A percentile compares a stretch with the other conserved stretches of the same genome.
Conservation (phyloP, 1,140 invertebrate species). For the Caerostris darwini region DNA sequence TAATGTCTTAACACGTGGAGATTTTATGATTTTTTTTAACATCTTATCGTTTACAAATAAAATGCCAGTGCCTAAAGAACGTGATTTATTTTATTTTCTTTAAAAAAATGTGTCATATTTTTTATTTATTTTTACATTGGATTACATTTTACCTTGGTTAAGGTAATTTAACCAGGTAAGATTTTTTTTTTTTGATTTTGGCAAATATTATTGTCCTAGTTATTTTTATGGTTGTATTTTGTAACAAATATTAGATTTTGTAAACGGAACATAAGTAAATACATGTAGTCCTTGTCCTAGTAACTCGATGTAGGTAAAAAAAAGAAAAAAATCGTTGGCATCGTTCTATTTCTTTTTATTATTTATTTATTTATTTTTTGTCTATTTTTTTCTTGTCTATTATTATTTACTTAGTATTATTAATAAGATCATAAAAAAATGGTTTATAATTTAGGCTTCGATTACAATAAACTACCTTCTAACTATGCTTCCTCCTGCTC, state of each 20-base stretch:
- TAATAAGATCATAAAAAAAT: too few relatives aligned
- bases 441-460: too few relatives aligned
- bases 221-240: neutral
- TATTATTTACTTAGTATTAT: too few relatives aligned
- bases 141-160: neutral
- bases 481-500: too few relatives aligned
- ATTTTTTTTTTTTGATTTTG: neutral
- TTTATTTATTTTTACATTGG: neutral
- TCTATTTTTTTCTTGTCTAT: too few relatives aligned
- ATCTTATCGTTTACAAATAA: neutral
- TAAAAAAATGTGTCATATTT: neutral
- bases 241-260: neutral
- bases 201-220: neutral
- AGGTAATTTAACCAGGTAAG: neutral
- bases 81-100: neutral
- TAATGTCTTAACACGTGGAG: neutral
- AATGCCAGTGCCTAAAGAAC: neutral
- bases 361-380: too few relatives aligned
- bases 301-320: too few relatives aligned
- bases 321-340: too few relatives aligned
- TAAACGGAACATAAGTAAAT: neutral
- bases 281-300: neutral
- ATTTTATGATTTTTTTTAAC: slow-evolving; percentile 35
- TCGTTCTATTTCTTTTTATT: too few relatives aligned
- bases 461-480: too few relatives aligned